phyloP scores from a whole-genome alignment of 2,113 vertebrate genomes.

The Gobio gobio region DNA sequence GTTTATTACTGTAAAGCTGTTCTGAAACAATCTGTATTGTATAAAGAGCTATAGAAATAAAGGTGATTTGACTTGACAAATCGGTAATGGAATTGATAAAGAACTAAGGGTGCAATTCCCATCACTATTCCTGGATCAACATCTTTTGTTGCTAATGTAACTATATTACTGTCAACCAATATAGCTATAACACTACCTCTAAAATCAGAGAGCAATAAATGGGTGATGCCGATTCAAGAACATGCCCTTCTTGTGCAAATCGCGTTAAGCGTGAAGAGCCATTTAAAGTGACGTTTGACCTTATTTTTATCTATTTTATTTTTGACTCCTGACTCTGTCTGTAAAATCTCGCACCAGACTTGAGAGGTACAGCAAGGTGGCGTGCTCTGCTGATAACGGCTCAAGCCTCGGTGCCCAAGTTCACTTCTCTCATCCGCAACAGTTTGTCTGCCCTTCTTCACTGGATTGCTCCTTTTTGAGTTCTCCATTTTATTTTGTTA shows the following conservation, averaged over 20 bases:
- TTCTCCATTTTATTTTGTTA: constrained; percentile 72
- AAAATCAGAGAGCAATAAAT: constrained; percentile 16
- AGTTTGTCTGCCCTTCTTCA: constrained; percentile 57
- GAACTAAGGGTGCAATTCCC: not conserved
- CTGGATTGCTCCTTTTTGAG: constrained; percentile 63
- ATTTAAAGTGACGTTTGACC: constrained; percentile 30
- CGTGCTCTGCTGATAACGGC: not conserved
- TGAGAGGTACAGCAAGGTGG: constrained; percentile 12
- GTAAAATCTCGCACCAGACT: not conserved
- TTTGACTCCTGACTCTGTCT: constrained; percentile 10
- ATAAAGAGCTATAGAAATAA: no score
- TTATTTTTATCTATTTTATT: constrained; percentile 1
- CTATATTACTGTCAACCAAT: not conserved
- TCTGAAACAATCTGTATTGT: no score
- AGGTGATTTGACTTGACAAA: not conserved
- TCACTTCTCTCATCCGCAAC: constrained; percentile 43
- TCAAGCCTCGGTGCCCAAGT: constrained; percentile 6
- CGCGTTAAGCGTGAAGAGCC: constrained; percentile 1
- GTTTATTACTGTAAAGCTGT: no score
- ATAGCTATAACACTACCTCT: not conserved
- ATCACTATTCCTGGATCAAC: not conserved
- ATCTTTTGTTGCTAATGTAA: not conserved
- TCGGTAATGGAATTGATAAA: not conserved
- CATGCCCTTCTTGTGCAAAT: constrained; percentile 5
- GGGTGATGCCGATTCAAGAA: constrained; percentile 8